A percentile compares a stretch with the other conserved stretches of the same genome.
Conservation (phyloP, 2,888 invertebrate genomes). For the Caenorhabditis zanzibari region DNA sequence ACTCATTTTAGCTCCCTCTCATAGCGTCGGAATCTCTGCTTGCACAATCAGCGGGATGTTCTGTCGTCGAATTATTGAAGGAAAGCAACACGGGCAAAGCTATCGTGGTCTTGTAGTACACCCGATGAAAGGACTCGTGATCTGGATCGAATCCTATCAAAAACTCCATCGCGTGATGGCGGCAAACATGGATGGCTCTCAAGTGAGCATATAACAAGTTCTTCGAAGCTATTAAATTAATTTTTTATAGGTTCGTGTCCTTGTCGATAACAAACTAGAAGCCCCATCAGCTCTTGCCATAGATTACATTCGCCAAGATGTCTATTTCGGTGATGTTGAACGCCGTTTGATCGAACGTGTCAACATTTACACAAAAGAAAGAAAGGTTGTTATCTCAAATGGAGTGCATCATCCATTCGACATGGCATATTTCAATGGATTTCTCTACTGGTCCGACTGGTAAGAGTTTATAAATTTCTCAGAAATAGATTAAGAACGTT, state of each 20-base stretch:
- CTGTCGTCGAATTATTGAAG: slow-evolving; percentile 69
- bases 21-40: slow-evolving; percentile 66
- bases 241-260: slow-evolving; percentile 58
- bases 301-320: slow-evolving; percentile 70
- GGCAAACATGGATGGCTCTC: slow-evolving; percentile 95
- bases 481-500: no score
- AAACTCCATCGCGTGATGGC: slow-evolving; percentile 93
- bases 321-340: slow-evolving; percentile 74
- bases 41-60: slow-evolving; percentile 70
- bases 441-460: slow-evolving; percentile 75
- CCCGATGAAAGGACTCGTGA: slow-evolving; percentile 68
- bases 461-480: no score
- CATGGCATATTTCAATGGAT: slow-evolving; percentile 73
- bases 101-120: slow-evolving; percentile 72
- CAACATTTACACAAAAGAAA: slow-evolving; percentile 66
- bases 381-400: slow-evolving; percentile 59
- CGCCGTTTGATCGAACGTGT: slow-evolving; percentile 72
- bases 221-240: no score
- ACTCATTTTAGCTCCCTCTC: slow-evolving; percentile 68
- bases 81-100: slow-evolving; percentile 34
- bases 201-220: slow-evolving; percentile 84
- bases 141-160: slow-evolving; percentile 69
- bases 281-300: slow-evolving; percentile 71
- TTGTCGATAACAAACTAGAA: slow-evolving; percentile 72
- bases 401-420: slow-evolving; percentile 72